Evolutionary conservation across 2,888 invertebrate species (phyloP).

Genomic region (Rhingia rostrata): DNA sequence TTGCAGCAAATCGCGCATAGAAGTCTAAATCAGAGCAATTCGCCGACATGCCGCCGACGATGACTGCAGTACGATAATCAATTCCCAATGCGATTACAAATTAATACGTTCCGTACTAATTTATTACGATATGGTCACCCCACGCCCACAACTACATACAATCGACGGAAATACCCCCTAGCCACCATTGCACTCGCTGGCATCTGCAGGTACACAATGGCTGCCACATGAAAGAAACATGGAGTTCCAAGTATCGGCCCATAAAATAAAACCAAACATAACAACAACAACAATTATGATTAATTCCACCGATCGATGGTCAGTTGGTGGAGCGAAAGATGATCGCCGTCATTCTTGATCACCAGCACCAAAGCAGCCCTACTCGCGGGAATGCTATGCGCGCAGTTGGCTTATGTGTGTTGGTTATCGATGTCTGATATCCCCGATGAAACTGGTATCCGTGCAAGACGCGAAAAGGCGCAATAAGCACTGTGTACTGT

Average conservation of each 20-base stretch:
- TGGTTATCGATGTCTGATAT: background rate
- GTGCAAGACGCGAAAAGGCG: slow-evolving; percentile 6
- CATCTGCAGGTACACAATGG: slow-evolving; percentile 29
- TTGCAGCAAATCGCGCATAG: slow-evolving; percentile 11
- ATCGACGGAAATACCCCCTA: slow-evolving; percentile 44
- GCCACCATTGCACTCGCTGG: slow-evolving; percentile 22
- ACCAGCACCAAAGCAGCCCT: slow-evolving; percentile 1
- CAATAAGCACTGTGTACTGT: background rate
- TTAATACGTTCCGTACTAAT: slow-evolving; percentile 55
- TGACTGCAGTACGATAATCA: slow-evolving; percentile 23
- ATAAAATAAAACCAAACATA: slow-evolving; percentile 6
- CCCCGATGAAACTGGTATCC: slow-evolving; percentile 32
- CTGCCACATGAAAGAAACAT: slow-evolving; percentile 20
- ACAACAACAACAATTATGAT: slow-evolving; percentile 27
- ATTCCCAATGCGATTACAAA: slow-evolving; percentile 46
- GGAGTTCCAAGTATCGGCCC: slow-evolving; percentile 48
- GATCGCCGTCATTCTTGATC: slow-evolving; percentile 63
- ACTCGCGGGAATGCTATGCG: background rate
- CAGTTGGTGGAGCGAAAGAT: slow-evolving; percentile 32
- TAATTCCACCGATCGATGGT: slow-evolving; percentile 55
- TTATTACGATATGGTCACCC: slow-evolving; percentile 54
- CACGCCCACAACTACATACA: slow-evolving; percentile 35
- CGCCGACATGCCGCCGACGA: slow-evolving; percentile 14
- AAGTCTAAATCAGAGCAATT: slow-evolving; percentile 12
- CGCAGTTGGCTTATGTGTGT: background rate